Evolutionary conservation across 2,888 invertebrate genomes (phyloP).

Genomic region (Onthophagus sagittarius): DNA sequence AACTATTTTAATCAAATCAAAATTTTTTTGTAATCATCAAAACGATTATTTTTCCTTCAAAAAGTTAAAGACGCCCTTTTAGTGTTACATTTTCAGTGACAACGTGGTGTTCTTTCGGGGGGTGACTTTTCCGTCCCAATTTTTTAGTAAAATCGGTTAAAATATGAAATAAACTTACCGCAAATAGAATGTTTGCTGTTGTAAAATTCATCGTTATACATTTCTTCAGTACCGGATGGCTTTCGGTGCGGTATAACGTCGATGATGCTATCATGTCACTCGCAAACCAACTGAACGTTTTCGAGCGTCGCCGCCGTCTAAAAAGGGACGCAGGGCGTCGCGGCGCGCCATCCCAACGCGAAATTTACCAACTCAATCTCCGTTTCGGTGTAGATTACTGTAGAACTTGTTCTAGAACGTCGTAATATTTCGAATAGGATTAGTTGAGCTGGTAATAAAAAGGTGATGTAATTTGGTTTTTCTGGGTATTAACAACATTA

Average conservation of each 20-base stretch:
- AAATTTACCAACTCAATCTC: background rate
- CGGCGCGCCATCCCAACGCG: conserved; percentile 6
- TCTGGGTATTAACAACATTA: too few relatives aligned
- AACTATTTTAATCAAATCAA: too few relatives aligned
- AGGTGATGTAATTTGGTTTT: background rate
- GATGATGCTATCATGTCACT: conserved; percentile 47
- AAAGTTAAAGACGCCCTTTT: background rate
- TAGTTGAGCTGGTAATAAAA: background rate
- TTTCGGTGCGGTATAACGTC: conserved; percentile 40
- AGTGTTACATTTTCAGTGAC: background rate
- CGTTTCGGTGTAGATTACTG: background rate
- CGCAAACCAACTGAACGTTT: conserved; percentile 35
- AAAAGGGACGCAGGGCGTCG: background rate
- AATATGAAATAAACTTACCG: conserved; percentile 40
- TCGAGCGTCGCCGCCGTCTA: conserved; percentile 1
- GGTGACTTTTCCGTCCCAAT: background rate
- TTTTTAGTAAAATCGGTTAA: too few relatives aligned
- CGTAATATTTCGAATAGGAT: background rate
- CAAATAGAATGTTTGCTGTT: conserved; percentile 51
- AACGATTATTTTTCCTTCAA: too few relatives aligned
- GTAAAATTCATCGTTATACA: conserved; percentile 67
- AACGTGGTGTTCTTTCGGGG: background rate
- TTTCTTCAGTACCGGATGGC: conserved; percentile 61
- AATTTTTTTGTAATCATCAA: too few relatives aligned
- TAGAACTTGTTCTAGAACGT: background rate